These are phyloP conservation scores for Blastobasis lacticolella DNA, from an alignment of 2,888 invertebrate genomes.

Conservation along the genomic window DNA sequence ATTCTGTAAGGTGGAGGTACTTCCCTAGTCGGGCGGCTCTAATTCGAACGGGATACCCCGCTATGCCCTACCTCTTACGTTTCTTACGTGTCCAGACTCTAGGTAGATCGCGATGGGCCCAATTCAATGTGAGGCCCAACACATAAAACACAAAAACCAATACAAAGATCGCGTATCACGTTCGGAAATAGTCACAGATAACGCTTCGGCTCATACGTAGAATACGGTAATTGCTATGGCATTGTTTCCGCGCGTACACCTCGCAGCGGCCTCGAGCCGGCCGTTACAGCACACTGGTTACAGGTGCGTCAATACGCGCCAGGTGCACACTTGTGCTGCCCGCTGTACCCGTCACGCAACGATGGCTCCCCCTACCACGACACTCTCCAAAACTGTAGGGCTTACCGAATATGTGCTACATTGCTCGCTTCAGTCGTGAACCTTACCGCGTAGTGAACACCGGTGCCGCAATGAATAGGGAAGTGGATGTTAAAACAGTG, in stretches of 20 bases:
- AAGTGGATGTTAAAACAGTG: conserved; percentile 19
- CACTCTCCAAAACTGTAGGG: conserved; percentile 33
- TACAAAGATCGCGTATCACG: background rate
- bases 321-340: conserved; percentile 15
- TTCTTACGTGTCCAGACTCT: no score
- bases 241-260: conserved; percentile 22
- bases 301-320: no score
- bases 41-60: no score
- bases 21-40: no score
- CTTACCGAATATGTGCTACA: conserved; percentile 27
- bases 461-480: conserved; percentile 45
- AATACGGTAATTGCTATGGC: conserved; percentile 57
- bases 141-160: no score
- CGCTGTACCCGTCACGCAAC: conserved; percentile 49
- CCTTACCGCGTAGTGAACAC: conserved; percentile 27
- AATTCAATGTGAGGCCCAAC: no score
- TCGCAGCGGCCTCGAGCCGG: background rate
- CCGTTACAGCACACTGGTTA: background rate
- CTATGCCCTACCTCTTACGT: no score
- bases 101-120: no score
- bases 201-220: conserved; percentile 3
- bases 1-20: no score
- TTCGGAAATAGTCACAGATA: background rate
- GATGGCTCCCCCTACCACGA: conserved; percentile 52
- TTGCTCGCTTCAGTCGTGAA: conserved; percentile 25